Evolutionary conservation across 1,140 invertebrate species (phyloP).

Genomic region (Stegodyphus dumicola): DNA sequence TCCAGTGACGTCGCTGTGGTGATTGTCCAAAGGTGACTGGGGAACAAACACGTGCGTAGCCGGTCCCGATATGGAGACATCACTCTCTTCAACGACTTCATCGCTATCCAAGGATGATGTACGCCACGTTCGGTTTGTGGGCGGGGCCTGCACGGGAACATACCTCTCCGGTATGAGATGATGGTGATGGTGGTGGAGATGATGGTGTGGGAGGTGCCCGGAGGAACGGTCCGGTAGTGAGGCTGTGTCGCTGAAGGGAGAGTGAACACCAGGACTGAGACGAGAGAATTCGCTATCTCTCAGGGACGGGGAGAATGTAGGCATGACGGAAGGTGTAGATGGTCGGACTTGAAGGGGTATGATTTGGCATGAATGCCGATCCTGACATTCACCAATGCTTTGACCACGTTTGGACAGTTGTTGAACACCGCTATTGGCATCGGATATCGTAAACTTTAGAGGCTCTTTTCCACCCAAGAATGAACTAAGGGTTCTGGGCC

Average conservation of each 20-base stretch:
- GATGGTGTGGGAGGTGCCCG: constrained; percentile 7
- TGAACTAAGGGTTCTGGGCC: constrained; percentile 46
- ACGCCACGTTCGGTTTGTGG: not conserved
- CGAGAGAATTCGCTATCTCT: constrained; percentile 29
- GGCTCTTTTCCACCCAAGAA: constrained; percentile 52
- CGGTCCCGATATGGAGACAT: constrained; percentile 35
- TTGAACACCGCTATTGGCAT: not conserved
- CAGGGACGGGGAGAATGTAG: not conserved
- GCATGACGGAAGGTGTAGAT: constrained; percentile 17
- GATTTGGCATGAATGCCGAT: constrained; percentile 31
- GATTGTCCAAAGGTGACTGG: constrained; percentile 1
- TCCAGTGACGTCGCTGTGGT: not conserved
- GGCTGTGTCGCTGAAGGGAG: constrained; percentile 30
- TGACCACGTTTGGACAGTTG: constrained; percentile 3
- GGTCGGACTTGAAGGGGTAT: constrained; percentile 51
- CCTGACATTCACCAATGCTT: constrained; percentile 21
- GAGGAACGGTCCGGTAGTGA: constrained; percentile 16
- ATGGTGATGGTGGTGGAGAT: constrained; percentile 41
- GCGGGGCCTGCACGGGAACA: not conserved
- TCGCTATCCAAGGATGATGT: constrained; percentile 4
- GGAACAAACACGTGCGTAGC: constrained; percentile 32
- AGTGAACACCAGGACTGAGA: constrained; percentile 23
- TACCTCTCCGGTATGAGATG: constrained; percentile 17
- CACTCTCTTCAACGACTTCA: constrained; percentile 21
- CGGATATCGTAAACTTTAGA: constrained; percentile 3